These are phyloP conservation scores for Crossaster papposus DNA, from an alignment of 53 echinoderm and acorn worm genomes.

Conservation along the genomic window DNA sequence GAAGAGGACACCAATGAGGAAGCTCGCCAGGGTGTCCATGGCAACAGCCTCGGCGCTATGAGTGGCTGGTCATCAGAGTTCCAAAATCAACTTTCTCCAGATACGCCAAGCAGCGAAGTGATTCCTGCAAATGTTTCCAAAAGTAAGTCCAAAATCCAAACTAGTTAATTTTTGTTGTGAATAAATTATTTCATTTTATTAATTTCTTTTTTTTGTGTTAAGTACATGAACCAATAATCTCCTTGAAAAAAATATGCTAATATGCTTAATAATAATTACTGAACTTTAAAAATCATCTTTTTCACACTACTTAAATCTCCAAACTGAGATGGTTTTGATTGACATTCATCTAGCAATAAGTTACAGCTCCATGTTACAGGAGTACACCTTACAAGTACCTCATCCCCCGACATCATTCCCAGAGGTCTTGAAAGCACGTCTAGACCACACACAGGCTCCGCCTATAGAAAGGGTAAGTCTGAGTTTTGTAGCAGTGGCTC, in stretches of 20 bases:
- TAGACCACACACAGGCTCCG: not conserved
- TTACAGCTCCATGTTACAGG: slow-evolving; percentile 41
- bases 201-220: too few relatives aligned
- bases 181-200: too few relatives aligned
- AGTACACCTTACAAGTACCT: slow-evolving; percentile 25
- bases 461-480: slow-evolving; percentile 40
- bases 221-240: too few relatives aligned
- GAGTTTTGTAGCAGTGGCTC: too few relatives aligned
- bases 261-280: too few relatives aligned
- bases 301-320: not conserved
- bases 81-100: slow-evolving; percentile 52
- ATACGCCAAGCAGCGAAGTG: slow-evolving; percentile 13
- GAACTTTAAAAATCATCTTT: not conserved
- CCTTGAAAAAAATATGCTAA: too few relatives aligned
- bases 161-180: too few relatives aligned
- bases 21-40: slow-evolving; percentile 57
- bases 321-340: not conserved
- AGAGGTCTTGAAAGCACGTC: slow-evolving; percentile 8
- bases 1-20: slow-evolving; percentile 54
- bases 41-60: slow-evolving; percentile 82
- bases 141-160: not conserved
- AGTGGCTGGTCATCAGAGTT: slow-evolving; percentile 96
- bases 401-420: slow-evolving; percentile 44
- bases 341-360: not conserved
- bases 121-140: not conserved